Evolutionary conservation across 2,113 vertebrate species (phyloP), one percentile per base, ranked within the genome.

Genomic region (Micromys minutus): DNA sequence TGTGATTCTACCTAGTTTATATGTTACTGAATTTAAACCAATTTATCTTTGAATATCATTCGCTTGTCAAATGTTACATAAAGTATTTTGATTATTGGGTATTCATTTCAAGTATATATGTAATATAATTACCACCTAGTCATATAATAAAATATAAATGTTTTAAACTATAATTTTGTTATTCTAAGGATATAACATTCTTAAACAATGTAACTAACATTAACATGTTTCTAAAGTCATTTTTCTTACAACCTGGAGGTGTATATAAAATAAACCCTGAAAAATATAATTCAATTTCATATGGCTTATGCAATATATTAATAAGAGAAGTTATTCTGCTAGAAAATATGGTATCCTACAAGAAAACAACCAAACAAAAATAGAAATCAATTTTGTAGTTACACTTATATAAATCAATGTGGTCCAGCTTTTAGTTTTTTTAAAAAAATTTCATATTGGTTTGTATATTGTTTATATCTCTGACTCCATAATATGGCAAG

Each of bases 1-100:
- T 95, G 97, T 97, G 91, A 97, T 92, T 95, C 95, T 96, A 91
- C 57, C 91, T 93, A 71, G 88, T 95, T 94, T 97, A 97, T 59
- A 95, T 96, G 85, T 81, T 63, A 69, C 86, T 96, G 85, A 97
- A 93, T 92, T 96, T 86, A 97, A 84, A 91, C 52, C 92, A 83
- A 87, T 52, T 93, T 89, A 22, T 71, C 71, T 88, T 93, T 93
- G 95, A 95, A 94, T 88, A 93, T 63, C 15, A 88, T 29, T 88
- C 50, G n/a, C 4, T 45, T 29, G 69, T 85, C 12, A 80, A 95
- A 94, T 67, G 90, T 57, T 39, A 95, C 36, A 92, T 29, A 52
- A 86, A 89, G 76, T 87, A 36, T 95, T 96, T 96, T 81, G 88
- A 85, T 93, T 95, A 92, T 2, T 90, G 84, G 79, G 29, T 95